Evolutionary conservation across 1,140 invertebrate genomes (phyloP).

Genomic region (Drosophila ficusphila): DNA sequence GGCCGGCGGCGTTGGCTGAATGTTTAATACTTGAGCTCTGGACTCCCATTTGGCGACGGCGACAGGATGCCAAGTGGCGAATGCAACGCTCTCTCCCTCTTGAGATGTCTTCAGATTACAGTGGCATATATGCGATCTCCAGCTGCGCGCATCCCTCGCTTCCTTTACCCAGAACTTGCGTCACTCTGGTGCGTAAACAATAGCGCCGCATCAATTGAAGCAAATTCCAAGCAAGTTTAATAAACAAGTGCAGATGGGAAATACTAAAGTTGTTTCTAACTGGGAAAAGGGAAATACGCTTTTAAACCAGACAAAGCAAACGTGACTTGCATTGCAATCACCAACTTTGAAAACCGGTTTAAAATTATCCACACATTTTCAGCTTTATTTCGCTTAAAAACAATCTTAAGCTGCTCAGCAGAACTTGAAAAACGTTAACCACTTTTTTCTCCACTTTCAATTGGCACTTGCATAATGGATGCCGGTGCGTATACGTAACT

Average conservation of each 20-base stretch:
- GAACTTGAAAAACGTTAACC: neutral
- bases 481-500: neutral
- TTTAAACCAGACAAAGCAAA: neutral
- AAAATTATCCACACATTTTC: neutral
- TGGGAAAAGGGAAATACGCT: neutral
- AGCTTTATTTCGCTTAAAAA: neutral
- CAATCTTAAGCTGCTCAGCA: neutral
- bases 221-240: slow-evolving; percentile 7
- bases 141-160: slow-evolving; percentile 12
- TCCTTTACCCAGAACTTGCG: neutral
- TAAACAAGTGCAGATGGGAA: neutral
- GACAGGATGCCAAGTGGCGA: slow-evolving; percentile 42
- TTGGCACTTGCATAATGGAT: neutral
- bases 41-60: slow-evolving; percentile 29
- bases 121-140: slow-evolving; percentile 25
- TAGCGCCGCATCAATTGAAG: slow-evolving; percentile 2
- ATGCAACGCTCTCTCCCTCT: slow-evolving; percentile 32
- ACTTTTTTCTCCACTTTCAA: slow-evolving; percentile 25
- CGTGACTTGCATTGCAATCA: neutral
- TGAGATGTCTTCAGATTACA: slow-evolving; percentile 17
- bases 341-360: slow-evolving; percentile 13
- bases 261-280: no score
- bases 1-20: neutral
- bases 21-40: slow-evolving; percentile 41
- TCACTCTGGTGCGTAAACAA: slow-evolving; percentile 1